Conservation (phyloP, 2,113 vertebrate genomes). For the Nothocercus julius region DNA sequence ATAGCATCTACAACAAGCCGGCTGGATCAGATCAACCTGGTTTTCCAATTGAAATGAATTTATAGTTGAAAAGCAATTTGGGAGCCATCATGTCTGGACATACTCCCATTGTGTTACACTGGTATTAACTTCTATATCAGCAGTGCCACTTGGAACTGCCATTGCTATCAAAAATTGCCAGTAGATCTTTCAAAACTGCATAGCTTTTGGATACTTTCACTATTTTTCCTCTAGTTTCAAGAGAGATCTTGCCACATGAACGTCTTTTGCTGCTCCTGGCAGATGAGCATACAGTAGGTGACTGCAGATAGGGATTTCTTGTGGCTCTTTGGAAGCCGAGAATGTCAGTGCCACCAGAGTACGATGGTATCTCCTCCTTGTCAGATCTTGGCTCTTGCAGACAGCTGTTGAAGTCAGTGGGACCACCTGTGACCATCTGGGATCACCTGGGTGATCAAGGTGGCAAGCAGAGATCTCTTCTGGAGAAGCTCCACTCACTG, state of each 20-base stretch:
- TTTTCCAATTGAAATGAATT: neutral
- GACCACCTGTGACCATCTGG: neutral
- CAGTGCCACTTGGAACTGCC: neutral
- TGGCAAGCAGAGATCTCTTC: fast-evolving
- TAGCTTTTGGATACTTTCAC: neutral
- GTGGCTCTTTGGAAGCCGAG: neutral
- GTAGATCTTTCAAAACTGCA: neutral
- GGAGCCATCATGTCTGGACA: neutral
- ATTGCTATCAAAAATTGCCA: neutral
- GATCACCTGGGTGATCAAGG: fast-evolving
- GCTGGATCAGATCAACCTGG: neutral
- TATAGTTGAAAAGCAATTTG: neutral
- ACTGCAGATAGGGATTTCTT: neutral
- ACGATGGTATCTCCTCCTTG: fast-evolving
- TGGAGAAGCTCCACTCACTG: neutral
- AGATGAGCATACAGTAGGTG: neutral
- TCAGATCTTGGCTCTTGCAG: neutral
- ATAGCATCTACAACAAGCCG: neutral
- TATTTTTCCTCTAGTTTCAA: neutral
- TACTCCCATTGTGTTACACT: neutral
- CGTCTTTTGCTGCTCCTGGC: neutral
- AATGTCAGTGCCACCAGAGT: fast-evolving
- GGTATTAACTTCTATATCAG: fast-evolving
- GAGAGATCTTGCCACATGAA: neutral
- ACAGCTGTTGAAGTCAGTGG: neutral